Evolutionary conservation across 2,797 vertebrate genomes (phyloP).

Genomic region (Enteromius anoplus): DNA sequence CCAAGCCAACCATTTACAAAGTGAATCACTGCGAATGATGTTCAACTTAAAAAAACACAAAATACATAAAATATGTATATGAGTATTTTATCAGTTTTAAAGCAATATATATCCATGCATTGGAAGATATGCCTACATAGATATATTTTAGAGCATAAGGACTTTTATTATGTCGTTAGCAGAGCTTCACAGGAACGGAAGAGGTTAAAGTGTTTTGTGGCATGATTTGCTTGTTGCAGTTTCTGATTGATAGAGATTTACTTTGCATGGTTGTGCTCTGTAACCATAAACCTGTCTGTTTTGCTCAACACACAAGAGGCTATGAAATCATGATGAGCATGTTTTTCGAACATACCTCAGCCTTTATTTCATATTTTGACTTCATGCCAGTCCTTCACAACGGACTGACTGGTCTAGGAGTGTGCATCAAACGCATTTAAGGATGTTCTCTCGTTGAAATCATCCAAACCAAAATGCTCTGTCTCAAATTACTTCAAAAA

Average conservation of each 20-base stretch:
- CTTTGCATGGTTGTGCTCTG: not conserved
- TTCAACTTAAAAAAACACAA: not conserved
- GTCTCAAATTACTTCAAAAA: not conserved
- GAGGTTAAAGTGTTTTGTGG: not conserved
- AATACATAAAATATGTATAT: not conserved
- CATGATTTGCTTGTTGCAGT: not conserved
- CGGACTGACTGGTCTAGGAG: not conserved
- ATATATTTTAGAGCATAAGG: not conserved
- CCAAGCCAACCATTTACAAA: not conserved
- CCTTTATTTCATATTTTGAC: not conserved
- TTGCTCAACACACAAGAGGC: not conserved
- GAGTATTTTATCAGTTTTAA: not conserved
- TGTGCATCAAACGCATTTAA: not conserved
- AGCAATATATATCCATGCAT: not conserved
- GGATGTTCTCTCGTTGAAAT: not conserved
- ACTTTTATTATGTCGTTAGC: not conserved
- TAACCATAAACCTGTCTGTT: not conserved
- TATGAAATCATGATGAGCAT: not conserved
- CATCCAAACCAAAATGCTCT: not conserved
- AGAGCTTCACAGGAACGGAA: not conserved
- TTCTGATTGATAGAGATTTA: not conserved
- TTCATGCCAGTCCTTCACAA: conserved; percentile 10
- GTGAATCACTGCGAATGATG: not conserved
- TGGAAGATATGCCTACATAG: not conserved
- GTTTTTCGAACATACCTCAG: not conserved